phyloP scores from a whole-genome alignment of 2,113 vertebrate genomes.

The Dinomys branickii region DNA sequence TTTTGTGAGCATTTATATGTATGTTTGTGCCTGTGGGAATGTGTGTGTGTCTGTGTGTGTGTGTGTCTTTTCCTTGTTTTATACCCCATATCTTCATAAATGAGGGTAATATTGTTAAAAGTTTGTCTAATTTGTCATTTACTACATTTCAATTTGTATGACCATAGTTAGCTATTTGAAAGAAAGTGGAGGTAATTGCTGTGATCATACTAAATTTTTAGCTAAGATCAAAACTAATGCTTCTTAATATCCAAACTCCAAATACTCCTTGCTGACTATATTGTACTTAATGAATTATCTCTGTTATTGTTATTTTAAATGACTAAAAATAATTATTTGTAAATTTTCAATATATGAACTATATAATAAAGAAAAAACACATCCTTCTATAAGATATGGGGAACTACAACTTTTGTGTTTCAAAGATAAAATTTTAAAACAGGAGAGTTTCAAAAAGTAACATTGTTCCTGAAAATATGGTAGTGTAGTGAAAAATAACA shows the following conservation, averaged over 20 bases:
- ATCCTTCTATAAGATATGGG: background rate
- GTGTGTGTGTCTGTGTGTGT: rapidly evolving
- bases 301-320: background rate
- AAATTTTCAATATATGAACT: background rate
- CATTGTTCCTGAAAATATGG: background rate
- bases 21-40: background rate
- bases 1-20: background rate
- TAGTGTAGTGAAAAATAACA: background rate
- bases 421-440: background rate
- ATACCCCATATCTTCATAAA: background rate
- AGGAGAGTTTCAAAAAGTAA: background rate
- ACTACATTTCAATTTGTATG: background rate
- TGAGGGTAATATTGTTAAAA: background rate
- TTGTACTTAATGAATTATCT: background rate
- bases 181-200: background rate
- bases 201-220: background rate
- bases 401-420: background rate
- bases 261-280: background rate
- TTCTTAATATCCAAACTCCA: background rate
- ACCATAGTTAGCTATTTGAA: background rate
- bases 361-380: background rate
- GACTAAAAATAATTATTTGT: background rate
- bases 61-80: background rate
- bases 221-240: rapidly evolving
- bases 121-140: background rate